phyloP scores from a whole-genome alignment of 92 coral and sea anemone genomes.

The Siderastrea siderea region DNA sequence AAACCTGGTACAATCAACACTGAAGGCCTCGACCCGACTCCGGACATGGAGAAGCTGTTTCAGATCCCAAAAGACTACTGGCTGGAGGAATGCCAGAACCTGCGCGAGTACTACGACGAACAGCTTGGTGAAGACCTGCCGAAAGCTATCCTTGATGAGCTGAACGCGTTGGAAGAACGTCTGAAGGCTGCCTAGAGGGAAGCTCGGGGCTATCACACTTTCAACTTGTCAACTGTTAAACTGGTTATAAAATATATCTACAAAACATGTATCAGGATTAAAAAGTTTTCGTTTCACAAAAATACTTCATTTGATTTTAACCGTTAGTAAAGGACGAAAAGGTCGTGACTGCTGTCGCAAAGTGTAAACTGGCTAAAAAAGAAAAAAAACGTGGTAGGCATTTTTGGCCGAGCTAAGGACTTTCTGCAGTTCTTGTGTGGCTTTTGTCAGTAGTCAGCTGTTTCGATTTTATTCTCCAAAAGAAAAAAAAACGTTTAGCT shows the following conservation, averaged over 20 bases:
- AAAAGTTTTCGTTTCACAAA: neutral
- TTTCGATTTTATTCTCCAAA: too few species aligned
- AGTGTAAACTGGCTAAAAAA: too few species aligned
- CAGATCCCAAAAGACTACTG: conserved; percentile 92
- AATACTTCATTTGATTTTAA: neutral
- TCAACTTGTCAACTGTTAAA: neutral
- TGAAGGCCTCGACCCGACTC: conserved; percentile 72
- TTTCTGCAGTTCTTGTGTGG: too few species aligned
- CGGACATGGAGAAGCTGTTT: conserved; percentile 78
- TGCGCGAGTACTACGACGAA: conserved; percentile 83
- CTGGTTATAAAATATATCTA: neutral
- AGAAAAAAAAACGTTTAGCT: too few species aligned
- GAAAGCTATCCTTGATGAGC: conserved; percentile 64
- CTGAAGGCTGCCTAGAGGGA: conserved; percentile 57
- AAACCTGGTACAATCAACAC: conserved; percentile 82
- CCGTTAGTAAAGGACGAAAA: neutral
- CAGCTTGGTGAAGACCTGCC: conserved; percentile 92
- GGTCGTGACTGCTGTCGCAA: too few species aligned
- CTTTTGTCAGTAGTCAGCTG: too few species aligned
- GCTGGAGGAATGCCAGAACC: conserved; percentile 67
- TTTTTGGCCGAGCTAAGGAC: too few species aligned
- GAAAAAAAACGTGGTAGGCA: too few species aligned
- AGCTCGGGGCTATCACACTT: neutral
- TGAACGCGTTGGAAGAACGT: conserved; percentile 84
- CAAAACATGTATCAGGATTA: neutral